Evolutionary conservation across 1,140 invertebrate species (phyloP), one percentile per base, ranked within the genome.

Genomic region (Brachionus koreanus): DNA sequence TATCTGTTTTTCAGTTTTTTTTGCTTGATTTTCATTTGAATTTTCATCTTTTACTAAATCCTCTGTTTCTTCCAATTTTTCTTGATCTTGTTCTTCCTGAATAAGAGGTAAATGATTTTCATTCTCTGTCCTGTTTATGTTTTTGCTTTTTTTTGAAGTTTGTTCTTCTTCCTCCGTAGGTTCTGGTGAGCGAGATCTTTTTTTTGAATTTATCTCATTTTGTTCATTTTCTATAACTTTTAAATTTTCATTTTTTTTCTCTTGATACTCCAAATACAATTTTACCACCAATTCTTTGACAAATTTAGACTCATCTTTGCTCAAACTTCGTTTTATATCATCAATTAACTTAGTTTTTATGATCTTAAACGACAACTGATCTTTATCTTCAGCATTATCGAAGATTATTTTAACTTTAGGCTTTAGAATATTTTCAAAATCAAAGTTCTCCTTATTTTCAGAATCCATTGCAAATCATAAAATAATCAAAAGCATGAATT

Each of bases 321-420:
- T 61, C 23, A 79, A 43, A 39, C n/a, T 65, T 33, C 74, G 42
- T 6, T 42, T 65, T 12, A 79, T 9, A 43, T 79, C 35, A 25
- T 79, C 19, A 6, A 5, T 13, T 39, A 79, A 25, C 23, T 39
- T 23, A 10, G 16, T 79, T 79, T 79, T 79, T 5, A 65, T 35
- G 12, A 79, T 61, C 16, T 79, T 79, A 39, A 79, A 57, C 10
- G 76, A 79, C 25, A 79, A 61, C 25, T 37, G 46, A 57, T 79
- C 76, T 37, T 79, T 79, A 19, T 79, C 13, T 23, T 57, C 46
- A 35, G 35, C 16, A 5, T n/a, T 13, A 13, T 79, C 76, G 29
- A 79, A 79, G n/a, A 79, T 61, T 49, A 39, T 25, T 43, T 79
- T 63, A 19, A 79, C 33, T 16, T 79, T 49, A 4, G 23, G n/a